Percentiles rank a stretch among this genome's conserved stretches.
These are phyloP conservation scores for Nezara viridula DNA, from an alignment of 2,888 invertebrate species.

Conservation along the genomic window DNA sequence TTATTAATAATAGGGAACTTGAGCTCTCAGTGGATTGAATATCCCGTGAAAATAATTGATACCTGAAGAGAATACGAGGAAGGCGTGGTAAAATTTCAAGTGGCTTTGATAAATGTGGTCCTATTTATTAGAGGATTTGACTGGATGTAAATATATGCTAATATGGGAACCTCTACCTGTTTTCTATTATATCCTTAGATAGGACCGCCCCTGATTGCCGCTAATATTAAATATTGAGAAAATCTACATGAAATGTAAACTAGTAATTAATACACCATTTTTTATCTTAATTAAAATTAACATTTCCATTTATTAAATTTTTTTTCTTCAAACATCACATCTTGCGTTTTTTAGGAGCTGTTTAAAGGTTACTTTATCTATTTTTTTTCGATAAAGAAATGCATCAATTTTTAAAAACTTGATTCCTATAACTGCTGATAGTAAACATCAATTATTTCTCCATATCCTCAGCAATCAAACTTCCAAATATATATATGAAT, in stretches of 20 bases:
- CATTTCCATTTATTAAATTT: not conserved
- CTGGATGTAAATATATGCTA: constrained; percentile 49
- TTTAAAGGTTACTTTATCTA: no score
- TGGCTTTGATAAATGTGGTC: constrained; percentile 44
- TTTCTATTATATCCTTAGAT: not conserved
- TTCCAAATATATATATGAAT: no score
- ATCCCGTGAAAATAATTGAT: constrained; percentile 49
- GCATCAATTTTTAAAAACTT: no score
- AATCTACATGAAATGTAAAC: constrained; percentile 38
- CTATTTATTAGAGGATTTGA: constrained; percentile 44
- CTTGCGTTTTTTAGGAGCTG: not conserved
- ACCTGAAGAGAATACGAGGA: constrained; percentile 29
- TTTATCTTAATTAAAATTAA: not conserved
- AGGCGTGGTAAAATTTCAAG: constrained; percentile 51
- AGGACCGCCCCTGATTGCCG: not conserved
- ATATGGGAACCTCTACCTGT: constrained; percentile 37
- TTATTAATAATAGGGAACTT: constrained; percentile 21
- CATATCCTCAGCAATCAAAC: no score
- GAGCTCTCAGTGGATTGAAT: constrained; percentile 20
- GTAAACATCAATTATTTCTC: no score
- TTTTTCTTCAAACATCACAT: not conserved
- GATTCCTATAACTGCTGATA: no score
- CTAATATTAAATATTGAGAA: constrained; percentile 33
- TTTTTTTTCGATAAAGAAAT: no score
- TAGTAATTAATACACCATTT: not conserved